A percentile compares a stretch with the other conserved stretches of the same genome.
phyloP scores from a whole-genome alignment of 2,888 invertebrate species.

The Diarsia brunnea region DNA sequence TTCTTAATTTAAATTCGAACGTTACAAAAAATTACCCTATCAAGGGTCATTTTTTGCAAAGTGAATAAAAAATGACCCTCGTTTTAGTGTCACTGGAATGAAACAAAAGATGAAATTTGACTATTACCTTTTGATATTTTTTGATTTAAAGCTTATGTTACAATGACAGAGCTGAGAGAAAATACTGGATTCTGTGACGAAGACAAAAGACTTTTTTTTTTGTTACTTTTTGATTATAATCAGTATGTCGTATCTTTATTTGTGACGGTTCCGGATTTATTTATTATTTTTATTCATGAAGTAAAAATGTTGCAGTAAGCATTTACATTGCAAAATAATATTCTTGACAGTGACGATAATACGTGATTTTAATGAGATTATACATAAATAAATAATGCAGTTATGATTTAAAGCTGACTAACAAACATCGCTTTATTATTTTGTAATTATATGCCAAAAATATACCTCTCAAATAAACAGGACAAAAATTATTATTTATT shows the following conservation, averaged over 20 bases:
- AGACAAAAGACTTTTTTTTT: slow-evolving; percentile 77
- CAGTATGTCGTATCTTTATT: slow-evolving; percentile 65
- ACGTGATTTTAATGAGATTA: neutral
- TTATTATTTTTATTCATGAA: slow-evolving; percentile 55
- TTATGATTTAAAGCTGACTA: neutral
- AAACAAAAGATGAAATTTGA: slow-evolving; percentile 88
- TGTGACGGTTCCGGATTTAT: slow-evolving; percentile 44
- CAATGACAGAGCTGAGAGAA: slow-evolving; percentile 78
- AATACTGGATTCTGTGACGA: slow-evolving; percentile 70
- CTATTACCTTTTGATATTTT: slow-evolving; percentile 83
- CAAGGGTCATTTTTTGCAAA: slow-evolving; percentile 64
- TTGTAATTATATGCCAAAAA: neutral
- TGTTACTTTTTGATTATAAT: slow-evolving; percentile 75
- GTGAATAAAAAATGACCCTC: slow-evolving; percentile 74
- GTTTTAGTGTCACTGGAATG: slow-evolving; percentile 81
- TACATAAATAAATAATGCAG: neutral
- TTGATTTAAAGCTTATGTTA: slow-evolving; percentile 86
- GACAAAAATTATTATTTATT: neutral
- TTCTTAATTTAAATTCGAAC: slow-evolving; percentile 86
- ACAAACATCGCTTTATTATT: neutral
- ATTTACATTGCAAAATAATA: slow-evolving; percentile 1
- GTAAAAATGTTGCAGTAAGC: slow-evolving; percentile 13
- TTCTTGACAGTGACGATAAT: neutral
- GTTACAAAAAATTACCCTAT: slow-evolving; percentile 75
- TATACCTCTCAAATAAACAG: neutral